Evolutionary conservation across 2,113 vertebrate genomes (phyloP).

Genomic region (Progne subis): DNA sequence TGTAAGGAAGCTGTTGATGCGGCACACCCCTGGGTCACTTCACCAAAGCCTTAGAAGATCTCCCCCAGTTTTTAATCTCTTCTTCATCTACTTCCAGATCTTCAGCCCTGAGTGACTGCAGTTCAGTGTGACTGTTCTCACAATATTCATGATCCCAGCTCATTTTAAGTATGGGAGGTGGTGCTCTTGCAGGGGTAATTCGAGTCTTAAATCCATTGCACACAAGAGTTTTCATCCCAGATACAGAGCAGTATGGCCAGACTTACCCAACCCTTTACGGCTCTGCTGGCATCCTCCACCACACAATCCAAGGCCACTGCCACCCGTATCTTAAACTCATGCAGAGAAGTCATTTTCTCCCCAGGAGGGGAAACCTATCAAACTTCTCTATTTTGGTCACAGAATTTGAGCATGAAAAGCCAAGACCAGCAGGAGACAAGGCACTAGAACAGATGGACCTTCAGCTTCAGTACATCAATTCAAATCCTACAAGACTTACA

Average conservation of each 20-base stretch:
- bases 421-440: not conserved
- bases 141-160: not conserved
- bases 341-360: not conserved
- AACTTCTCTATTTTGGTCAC: not conserved
- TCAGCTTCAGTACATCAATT: not conserved
- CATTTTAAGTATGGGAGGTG: not conserved
- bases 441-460: constrained; percentile 25
- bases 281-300: not conserved
- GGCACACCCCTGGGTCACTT: not conserved
- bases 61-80: not conserved
- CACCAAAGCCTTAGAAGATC: not conserved
- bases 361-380: not conserved
- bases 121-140: not conserved
- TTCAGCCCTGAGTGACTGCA: fast-evolving
- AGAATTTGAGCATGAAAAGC: not conserved
- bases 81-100: not conserved
- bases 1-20: not conserved
- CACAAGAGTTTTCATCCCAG: not conserved
- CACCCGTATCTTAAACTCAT: not conserved
- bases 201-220: not conserved
- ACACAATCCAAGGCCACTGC: not conserved
- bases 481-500: not conserved
- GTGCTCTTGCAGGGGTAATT: not conserved
- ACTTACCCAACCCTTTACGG: not conserved
- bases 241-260: not conserved